Base-by-base conservation (phyloP, 2,888 invertebrate genomes). In the Eudasyphora cyanicolor region DNA sequence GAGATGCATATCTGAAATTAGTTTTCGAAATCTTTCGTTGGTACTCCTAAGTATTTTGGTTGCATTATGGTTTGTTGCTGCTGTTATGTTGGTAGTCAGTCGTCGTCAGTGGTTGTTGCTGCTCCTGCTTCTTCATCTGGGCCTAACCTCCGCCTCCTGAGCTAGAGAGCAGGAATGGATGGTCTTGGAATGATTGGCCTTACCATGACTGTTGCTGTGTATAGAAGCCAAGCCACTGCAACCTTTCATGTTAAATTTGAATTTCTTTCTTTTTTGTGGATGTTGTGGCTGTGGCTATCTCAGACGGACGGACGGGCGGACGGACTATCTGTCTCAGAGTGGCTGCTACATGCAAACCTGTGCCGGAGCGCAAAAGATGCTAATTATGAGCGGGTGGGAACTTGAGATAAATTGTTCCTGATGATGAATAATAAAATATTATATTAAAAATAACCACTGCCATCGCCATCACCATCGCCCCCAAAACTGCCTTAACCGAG, bases 1-100 rank as follows among this genome's bases (percentile, higher is more conserved):
- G 67, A 87, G 88, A 88, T 88, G 87, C 86, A 85, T 87, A 88
- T 88, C 88, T 88, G 82, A 88, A 88, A 88, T 88, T 87, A 86
- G 87, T 87, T 88, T 86, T 85, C 78, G 78, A 85, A 86, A 82
- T 87, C 80, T 85, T 83, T 75, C 84, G 17, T 29, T 76, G n/a
- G n/a, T 64, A 67, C 38, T 64, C 60, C 38, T 54, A 60, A 29
- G 21, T 54, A 54, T 24, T 60, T 64, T 71, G 69, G 80, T 76
- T 84, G 73, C 57, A 62, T 78, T 77, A 54, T 70, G 45, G 24
- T 32, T 60, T 76, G 64, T 42, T 84, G 78, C 81, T 77, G 84
- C 79, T 75, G 81, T 74, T 79, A 76, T 75, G 79, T 71, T 82
- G 81, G 80, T 78, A 81, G 81, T 80, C 71, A 75, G 70, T 32